phyloP scores from a whole-genome alignment of 2,888 invertebrate genomes.

The Melanargia galathea region DNA sequence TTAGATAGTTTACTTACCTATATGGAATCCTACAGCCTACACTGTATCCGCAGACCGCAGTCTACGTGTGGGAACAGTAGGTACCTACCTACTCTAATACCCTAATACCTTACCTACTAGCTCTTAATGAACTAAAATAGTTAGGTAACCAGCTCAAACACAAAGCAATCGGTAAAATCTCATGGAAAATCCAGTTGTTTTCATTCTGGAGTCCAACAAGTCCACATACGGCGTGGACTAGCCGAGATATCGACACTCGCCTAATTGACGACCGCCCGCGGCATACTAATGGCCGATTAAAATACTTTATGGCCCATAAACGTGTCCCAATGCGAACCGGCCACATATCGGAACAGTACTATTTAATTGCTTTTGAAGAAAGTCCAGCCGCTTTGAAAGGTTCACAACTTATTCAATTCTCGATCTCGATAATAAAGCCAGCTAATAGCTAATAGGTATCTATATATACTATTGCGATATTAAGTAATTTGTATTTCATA shows the following conservation, averaged over 20 bases:
- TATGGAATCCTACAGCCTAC: too few species aligned
- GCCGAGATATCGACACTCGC: slow-evolving; percentile 45
- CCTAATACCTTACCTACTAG: too few species aligned
- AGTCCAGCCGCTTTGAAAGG: slow-evolving; percentile 3
- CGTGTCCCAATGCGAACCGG: slow-evolving; percentile 41
- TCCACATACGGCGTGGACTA: slow-evolving; percentile 30
- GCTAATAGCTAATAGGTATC: too few species aligned
- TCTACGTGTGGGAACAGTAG: too few species aligned
- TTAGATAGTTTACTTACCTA: too few species aligned
- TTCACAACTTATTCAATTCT: slow-evolving; percentile 3
- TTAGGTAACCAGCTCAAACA: too few species aligned
- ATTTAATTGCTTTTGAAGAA: slow-evolving; percentile 17
- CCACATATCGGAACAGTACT: slow-evolving; percentile 25
- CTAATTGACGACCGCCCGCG: slow-evolving; percentile 69
- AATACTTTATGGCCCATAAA: slow-evolving; percentile 73
- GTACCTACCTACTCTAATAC: too few species aligned
- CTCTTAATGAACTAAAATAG: too few species aligned
- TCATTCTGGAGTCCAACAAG: slow-evolving; percentile 9
- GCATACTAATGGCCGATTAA: slow-evolving; percentile 75
- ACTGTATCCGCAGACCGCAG: too few species aligned
- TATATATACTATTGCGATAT: too few species aligned
- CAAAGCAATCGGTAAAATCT: too few species aligned
- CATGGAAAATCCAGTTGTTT: not conserved
- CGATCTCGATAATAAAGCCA: not conserved
- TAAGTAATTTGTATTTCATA: too few species aligned